Conservation (phyloP, 2,797 vertebrate genomes). For the Chloroceryle amazona region DNA sequence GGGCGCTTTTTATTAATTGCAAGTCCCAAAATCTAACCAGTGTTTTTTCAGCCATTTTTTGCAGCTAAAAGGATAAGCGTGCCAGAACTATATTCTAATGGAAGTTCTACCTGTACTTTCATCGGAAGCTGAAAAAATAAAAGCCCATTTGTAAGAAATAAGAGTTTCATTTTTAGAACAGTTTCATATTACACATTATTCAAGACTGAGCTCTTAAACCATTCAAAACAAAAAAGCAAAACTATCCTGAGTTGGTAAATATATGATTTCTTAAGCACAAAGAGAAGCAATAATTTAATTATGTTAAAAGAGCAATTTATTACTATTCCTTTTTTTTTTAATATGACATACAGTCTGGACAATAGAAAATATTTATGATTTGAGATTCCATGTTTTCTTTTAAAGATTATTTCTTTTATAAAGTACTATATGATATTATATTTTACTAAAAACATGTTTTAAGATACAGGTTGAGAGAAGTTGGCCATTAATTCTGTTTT, state of each 20-base stretch:
- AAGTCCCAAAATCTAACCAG: not conserved
- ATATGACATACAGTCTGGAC: not conserved
- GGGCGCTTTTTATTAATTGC: not conserved
- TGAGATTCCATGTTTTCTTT: not conserved
- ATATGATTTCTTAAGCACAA: not conserved
- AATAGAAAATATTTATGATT: not conserved
- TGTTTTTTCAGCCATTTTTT: not conserved
- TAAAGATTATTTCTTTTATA: not conserved
- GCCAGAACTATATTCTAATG: not conserved
- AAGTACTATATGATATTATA: not conserved
- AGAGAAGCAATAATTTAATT: not conserved
- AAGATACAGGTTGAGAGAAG: not conserved
- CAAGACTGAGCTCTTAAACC: not conserved
- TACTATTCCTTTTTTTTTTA: not conserved
- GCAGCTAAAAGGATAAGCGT: not conserved
- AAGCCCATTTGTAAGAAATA: not conserved
- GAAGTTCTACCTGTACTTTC: not conserved
- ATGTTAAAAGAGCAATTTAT: not conserved
- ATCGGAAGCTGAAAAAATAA: not conserved
- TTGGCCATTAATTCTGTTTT: not conserved
- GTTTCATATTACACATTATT: not conserved
- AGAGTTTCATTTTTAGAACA: not conserved
- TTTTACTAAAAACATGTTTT: not conserved
- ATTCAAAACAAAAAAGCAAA: not conserved
- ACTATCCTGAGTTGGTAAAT: not conserved